A percentile compares a stretch with the other conserved stretches of the same genome.
phyloP scores from a whole-genome alignment of 2,888 invertebrate genomes.

The Timema podura region DNA sequence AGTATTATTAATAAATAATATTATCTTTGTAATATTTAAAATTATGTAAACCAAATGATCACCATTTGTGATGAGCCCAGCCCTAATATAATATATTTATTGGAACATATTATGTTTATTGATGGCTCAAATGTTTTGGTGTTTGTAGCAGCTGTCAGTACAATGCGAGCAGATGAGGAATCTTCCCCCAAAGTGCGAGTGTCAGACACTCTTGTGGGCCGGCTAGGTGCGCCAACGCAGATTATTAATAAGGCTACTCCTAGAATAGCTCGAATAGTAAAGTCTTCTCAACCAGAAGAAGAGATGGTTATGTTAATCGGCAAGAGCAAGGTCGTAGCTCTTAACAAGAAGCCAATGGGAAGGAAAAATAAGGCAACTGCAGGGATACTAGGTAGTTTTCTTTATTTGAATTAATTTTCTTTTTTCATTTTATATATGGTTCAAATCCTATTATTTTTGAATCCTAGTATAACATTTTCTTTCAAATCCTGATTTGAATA shows the following conservation, averaged over 20 bases:
- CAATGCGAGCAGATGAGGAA: conserved; percentile 26
- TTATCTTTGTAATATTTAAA: no score
- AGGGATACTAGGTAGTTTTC: conserved; percentile 16
- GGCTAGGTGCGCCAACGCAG: not conserved
- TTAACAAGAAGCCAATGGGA: not conserved
- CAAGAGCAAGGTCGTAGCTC: no score
- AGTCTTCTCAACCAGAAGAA: not conserved
- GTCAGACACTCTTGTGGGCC: not conserved
- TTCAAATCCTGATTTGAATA: no score
- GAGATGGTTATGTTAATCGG: not conserved
- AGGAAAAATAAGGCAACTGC: conserved; percentile 11
- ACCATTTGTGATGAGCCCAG: not conserved
- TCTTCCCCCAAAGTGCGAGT: not conserved
- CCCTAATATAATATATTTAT: no score
- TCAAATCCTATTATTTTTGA: no score
- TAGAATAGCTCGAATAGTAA: not conserved
- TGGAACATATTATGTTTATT: not conserved
- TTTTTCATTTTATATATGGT: no score
- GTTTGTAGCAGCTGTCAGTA: conserved; percentile 13
- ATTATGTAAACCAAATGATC: not conserved
- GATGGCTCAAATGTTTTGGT: not conserved
- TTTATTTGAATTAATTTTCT: not conserved
- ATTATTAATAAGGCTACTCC: no score
- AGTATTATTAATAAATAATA: not conserved
- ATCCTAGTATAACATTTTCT: no score